These are phyloP conservation scores for Tribolium madens DNA, from an alignment of 1,140 invertebrate species.

Conservation along the genomic window DNA sequence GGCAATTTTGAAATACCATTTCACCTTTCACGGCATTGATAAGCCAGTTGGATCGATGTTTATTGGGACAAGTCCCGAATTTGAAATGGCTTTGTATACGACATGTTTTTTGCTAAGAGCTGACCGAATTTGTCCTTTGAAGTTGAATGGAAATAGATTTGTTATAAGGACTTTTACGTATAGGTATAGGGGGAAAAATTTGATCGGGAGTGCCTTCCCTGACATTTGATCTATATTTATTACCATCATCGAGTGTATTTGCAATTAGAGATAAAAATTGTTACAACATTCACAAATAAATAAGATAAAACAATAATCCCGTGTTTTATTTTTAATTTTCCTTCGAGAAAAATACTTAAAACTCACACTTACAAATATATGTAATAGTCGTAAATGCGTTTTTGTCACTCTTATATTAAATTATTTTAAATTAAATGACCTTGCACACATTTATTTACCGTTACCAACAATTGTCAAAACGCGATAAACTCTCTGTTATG, in stretches of 20 bases:
- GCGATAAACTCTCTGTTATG: not conserved
- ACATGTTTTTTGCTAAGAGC: slow-evolving; percentile 83
- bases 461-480: not conserved
- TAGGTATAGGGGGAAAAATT: slow-evolving; percentile 78
- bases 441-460: not conserved
- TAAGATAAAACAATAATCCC: slow-evolving; percentile 6
- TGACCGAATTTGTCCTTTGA: slow-evolving; percentile 78
- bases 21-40: slow-evolving; percentile 78
- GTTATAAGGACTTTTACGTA: slow-evolving; percentile 81
- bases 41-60: slow-evolving; percentile 87
- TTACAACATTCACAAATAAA: not conserved
- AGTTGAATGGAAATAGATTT: slow-evolving; percentile 76
- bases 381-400: not conserved
- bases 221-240: slow-evolving; percentile 74
- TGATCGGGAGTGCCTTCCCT: slow-evolving; percentile 84
- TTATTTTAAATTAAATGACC: not conserved
- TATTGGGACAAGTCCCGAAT: slow-evolving; percentile 91
- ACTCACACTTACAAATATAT: not conserved
- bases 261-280: not conserved
- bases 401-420: not conserved
- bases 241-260: not conserved
- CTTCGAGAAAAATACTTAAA: too few species aligned
- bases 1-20: slow-evolving; percentile 81
- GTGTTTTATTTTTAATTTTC: not conserved
- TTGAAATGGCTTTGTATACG: slow-evolving; percentile 92